Evolutionary conservation across 2,797 vertebrate species (phyloP), one percentile per base, ranked within the genome.

Genomic region (Erpetoichthys calabaricus): DNA sequence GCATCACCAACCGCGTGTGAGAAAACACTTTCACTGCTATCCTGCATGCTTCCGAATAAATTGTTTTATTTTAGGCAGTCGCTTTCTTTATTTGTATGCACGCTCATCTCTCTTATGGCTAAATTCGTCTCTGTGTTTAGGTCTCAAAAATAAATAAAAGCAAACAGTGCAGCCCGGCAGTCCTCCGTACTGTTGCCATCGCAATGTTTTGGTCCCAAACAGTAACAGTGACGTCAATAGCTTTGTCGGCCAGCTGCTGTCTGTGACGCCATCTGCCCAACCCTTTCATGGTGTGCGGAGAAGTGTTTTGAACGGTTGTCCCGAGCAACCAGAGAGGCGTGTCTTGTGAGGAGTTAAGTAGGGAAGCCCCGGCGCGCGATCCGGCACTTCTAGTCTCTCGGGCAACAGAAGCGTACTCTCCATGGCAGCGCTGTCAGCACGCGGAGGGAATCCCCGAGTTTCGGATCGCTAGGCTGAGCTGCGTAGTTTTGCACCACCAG

Each of bases 171-270:
- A 45, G 56, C 64, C 57, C 65, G 62, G 55, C 47, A 60, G 62
- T 69, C 60, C 57, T 53, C 51, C 52, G 49, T 59, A 53, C 65
- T 49, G 75, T 80, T 79, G 76, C 76, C 76, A 74, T 66, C 59
- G 61, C 60, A 58, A 59, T 74, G 69, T 75, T 67, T 72, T 73
- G 75, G 71, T 67, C 74, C 51, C 70, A 86, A 85, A 86, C 82
- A 87, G 60, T 59, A 72, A 71, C 72, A 75, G 79, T 78, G 75
- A 80, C 73, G 44, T 60, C 64, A 65, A 9, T 7, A 42, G 60
- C 53, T 42, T 55, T 60, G 44, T 52, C 47, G 50, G 41, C 50
- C 58, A 59, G 62, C 53, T 42, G 53, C 62, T 57, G 62, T 58
- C n/a, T 25, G 57, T 57, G 56, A 47, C 53, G 53, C 54, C 60